Conservation (phyloP, 2,888 invertebrate species). For the Cheilosia soror region DNA sequence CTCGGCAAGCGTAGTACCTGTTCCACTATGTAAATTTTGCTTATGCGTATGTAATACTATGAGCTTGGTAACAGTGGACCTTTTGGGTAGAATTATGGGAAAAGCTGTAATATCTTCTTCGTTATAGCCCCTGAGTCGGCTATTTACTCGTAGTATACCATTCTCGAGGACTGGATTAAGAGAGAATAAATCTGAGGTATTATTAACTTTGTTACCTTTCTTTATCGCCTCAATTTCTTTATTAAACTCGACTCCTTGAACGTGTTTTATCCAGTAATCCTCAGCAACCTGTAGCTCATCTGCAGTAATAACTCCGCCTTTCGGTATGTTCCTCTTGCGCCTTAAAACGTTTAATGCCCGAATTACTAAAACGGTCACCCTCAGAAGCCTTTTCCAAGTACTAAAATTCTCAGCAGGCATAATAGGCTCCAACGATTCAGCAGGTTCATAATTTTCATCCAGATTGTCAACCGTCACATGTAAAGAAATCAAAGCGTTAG, state of each 20-base stretch:
- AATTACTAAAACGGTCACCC: too few relatives aligned
- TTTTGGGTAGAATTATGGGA: slow-evolving; percentile 26
- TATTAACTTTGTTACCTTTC: neutral
- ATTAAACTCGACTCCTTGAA: neutral
- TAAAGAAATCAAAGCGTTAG: neutral
- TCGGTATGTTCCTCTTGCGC: too few relatives aligned
- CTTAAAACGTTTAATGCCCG: too few relatives aligned
- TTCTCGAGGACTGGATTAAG: slow-evolving; percentile 9
- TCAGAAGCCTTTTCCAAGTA: neutral
- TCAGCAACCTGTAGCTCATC: neutral
- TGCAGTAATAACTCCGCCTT: too few relatives aligned
- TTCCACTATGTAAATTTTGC: slow-evolving; percentile 20
- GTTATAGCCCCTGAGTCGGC: slow-evolving; percentile 12
- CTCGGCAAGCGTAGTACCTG: slow-evolving; percentile 3
- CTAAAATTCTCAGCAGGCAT: slow-evolving; percentile 15
- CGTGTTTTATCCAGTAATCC: slow-evolving; percentile 3
- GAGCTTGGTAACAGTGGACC: neutral
- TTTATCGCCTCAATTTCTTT: neutral
- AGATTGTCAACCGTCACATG: neutral
- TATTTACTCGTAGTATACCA: slow-evolving; percentile 11
- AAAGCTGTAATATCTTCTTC: neutral
- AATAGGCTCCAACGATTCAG: neutral
- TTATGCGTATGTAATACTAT: slow-evolving; percentile 8
- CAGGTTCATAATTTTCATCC: neutral
- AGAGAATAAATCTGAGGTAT: neutral